Evolutionary conservation across 1,140 invertebrate genomes (phyloP), one percentile per base, ranked within the genome.

Genomic region (Meloidogyne floridensis): DNA sequence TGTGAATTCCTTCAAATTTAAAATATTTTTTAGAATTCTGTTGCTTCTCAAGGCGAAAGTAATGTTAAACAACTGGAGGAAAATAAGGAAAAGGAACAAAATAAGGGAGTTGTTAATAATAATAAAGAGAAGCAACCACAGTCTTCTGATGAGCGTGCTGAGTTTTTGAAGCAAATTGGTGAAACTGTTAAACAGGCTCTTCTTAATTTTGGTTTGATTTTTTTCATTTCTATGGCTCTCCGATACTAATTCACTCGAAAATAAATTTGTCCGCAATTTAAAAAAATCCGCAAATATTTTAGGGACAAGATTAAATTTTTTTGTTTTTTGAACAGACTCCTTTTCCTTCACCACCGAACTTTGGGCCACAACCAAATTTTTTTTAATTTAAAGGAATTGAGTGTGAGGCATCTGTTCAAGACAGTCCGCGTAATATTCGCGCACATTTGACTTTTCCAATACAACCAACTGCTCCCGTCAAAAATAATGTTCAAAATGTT

Each of bases 301-400:
- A 32, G 32, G 32, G 32, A 32, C 32, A 32, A 32, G 32, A 32
- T 32, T 32, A 32, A 32, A 32, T 32, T 32, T 32, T 32, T 32
- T 32, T 32, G 32, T 32, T 32, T 32, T 32, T 32, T 32, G 32
- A 32, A 32, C 32, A 32, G 32, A 32, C 32, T 32, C 32, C 32
- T 32, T 32, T 32, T 32, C 32, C 32, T 32, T 32, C 32, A 32
- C 32, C 32, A 32, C 32, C 32, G 32, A 32, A 32, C 32, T 32
- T 32, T 32, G 32, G 32, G 32, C 32, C 32, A 32, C 32, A 32
- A 32, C 32, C 32, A 32, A 32, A 32, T 32, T 32, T 32, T 32
- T 15, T 84, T 84, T 59, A 71, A 56, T 84, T 42, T n/a, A 47
- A 47, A 84, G 83, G 83, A 32, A 84, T 84, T 71, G 83, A 84